Percentiles rank a stretch among this genome's conserved stretches.
These are phyloP conservation scores for Hyppa rectilinea DNA, from an alignment of 2,888 invertebrate genomes.

Conservation along the genomic window DNA sequence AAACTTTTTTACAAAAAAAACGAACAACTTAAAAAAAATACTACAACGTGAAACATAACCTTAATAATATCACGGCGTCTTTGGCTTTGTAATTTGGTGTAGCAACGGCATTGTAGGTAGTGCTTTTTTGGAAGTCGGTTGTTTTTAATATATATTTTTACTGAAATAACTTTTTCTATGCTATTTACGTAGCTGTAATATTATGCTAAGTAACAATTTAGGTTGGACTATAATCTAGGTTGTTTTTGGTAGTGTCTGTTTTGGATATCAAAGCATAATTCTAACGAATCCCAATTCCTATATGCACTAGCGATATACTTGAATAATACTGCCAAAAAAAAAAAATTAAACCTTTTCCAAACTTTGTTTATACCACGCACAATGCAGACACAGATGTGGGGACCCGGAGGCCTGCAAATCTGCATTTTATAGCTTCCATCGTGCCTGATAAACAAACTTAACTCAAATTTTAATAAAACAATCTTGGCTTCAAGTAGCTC, in stretches of 20 bases:
- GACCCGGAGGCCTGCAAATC: constrained; percentile 75
- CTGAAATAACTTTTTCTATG: too few species aligned
- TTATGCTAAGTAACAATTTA: too few species aligned
- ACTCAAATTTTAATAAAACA: constrained; percentile 64
- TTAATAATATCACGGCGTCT: too few species aligned
- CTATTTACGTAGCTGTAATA: too few species aligned
- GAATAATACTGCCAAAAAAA: background rate
- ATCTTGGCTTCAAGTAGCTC: constrained; percentile 51
- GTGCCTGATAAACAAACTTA: constrained; percentile 80
- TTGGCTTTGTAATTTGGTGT: background rate
- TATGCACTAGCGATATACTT: too few species aligned
- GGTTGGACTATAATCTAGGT: too few species aligned
- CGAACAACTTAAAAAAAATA: too few species aligned
- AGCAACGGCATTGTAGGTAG: too few species aligned
- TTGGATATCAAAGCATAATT: background rate
- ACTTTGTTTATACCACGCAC: constrained; percentile 55
- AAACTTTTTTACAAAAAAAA: too few species aligned
- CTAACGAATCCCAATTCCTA: background rate
- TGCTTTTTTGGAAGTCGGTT: too few species aligned
- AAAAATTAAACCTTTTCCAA: constrained; percentile 8
- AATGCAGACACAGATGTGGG: constrained; percentile 70
- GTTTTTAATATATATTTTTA: too few species aligned
- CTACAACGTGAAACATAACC: too few species aligned
- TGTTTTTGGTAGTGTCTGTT: background rate
- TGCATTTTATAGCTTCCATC: constrained; percentile 78